phyloP scores from a whole-genome alignment of 2,113 vertebrate species.

The Thomomys bottae region DNA sequence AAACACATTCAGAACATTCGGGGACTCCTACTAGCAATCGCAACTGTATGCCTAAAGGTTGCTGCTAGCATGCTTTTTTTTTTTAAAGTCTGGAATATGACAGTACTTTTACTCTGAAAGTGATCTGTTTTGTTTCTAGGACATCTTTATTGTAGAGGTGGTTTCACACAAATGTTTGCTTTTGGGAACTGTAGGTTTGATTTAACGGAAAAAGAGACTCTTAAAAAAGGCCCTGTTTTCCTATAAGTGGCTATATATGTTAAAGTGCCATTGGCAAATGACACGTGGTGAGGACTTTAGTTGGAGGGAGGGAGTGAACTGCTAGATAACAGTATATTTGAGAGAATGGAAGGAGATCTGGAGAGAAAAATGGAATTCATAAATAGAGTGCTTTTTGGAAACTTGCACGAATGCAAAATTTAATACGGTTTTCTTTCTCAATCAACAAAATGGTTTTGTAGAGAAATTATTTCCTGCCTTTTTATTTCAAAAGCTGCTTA shows the following conservation, averaged over 20 bases:
- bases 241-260: slow-evolving; percentile 31
- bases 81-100: slow-evolving; percentile 11
- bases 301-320: background rate
- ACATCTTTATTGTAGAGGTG: slow-evolving; percentile 37
- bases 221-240: background rate
- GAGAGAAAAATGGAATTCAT: slow-evolving; percentile 39
- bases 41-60: slow-evolving; percentile 11
- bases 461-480: slow-evolving; percentile 1
- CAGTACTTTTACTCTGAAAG: slow-evolving; percentile 51
- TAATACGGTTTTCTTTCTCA: slow-evolving; percentile 36
- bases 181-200: background rate
- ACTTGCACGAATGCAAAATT: slow-evolving; percentile 9
- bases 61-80: slow-evolving; percentile 64
- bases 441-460: slow-evolving; percentile 21
- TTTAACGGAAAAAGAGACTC: background rate
- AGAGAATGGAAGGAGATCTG: slow-evolving; percentile 47
- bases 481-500: slow-evolving; percentile 25
- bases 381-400: slow-evolving; percentile 35
- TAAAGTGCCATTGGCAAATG: slow-evolving; percentile 18
- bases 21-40: slow-evolving; percentile 53
- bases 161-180: background rate
- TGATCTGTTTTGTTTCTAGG: slow-evolving; percentile 65
- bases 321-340: slow-evolving; percentile 22
- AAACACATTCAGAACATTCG: slow-evolving; percentile 49
- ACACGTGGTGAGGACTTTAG: background rate